These are phyloP conservation scores for Nesoenas mayeri DNA, from an alignment of 2,113 vertebrate species.

Conservation along the genomic window DNA sequence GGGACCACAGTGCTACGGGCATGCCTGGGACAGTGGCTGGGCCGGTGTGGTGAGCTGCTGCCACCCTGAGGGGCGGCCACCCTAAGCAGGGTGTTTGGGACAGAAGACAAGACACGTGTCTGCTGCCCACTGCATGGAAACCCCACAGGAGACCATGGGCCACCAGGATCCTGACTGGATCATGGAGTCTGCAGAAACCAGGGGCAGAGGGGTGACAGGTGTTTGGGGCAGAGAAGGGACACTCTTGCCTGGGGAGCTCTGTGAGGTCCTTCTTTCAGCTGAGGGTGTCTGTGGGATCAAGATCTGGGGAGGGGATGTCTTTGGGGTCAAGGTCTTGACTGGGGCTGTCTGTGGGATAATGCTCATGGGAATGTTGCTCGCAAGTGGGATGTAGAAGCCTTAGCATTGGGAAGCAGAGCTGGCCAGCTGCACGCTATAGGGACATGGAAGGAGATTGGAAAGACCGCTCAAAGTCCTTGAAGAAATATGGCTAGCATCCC, in stretches of 20 bases:
- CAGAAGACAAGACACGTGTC: neutral
- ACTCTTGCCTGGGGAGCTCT: neutral
- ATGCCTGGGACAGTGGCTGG: neutral
- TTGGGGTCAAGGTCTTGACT: neutral
- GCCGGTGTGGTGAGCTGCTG: neutral
- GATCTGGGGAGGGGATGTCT: neutral
- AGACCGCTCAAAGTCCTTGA: neutral
- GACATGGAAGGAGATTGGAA: neutral
- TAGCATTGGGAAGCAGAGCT: neutral
- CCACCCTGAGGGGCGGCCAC: neutral
- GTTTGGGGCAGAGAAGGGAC: neutral
- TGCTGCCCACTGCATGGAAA: neutral
- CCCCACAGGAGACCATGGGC: neutral
- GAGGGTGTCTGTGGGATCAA: neutral
- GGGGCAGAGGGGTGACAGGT: neutral
- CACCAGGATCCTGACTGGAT: neutral
- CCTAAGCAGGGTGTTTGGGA: fast-evolving
- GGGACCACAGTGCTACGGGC: fast-evolving
- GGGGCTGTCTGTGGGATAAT: neutral
- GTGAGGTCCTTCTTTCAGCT: neutral
- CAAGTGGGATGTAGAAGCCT: neutral
- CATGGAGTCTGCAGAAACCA: neutral
- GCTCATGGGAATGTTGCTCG: neutral
- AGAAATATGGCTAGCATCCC: neutral
- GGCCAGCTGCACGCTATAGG: neutral